Conservation (phyloP, 2,888 invertebrate genomes). For the Eupeodes luniger region DNA sequence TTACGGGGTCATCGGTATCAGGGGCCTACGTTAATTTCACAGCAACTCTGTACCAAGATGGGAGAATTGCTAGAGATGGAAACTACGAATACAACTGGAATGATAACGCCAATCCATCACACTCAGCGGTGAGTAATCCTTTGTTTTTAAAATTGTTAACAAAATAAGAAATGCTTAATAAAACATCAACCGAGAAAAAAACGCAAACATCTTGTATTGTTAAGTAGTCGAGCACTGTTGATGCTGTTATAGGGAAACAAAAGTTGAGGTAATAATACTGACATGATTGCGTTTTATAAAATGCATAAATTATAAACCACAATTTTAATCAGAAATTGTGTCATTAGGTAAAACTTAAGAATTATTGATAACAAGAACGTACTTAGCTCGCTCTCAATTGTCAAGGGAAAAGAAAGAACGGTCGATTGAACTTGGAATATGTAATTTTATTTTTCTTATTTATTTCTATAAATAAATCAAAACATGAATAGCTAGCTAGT, state of each 20-base stretch:
- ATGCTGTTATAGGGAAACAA: not conserved
- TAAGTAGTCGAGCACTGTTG: not conserved
- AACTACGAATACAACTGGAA: slow-evolving; percentile 86
- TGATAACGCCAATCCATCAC: slow-evolving; percentile 85
- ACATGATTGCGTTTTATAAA: slow-evolving; percentile 12
- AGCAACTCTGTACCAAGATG: slow-evolving; percentile 80
- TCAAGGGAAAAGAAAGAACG: not conserved
- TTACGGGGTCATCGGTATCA: slow-evolving; percentile 89
- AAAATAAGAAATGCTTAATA: not conserved
- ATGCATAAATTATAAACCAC: slow-evolving; percentile 6
- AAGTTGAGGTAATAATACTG: not conserved
- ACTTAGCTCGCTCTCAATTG: slow-evolving; percentile 1
- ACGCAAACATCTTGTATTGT: slow-evolving; percentile 9
- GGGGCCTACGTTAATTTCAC: slow-evolving; percentile 90
- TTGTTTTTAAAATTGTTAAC: slow-evolving; percentile 39
- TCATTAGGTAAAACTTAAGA: not conserved
- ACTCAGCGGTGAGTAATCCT: slow-evolving; percentile 77
- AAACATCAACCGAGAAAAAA: slow-evolving; percentile 35
- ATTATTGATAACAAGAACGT: slow-evolving; percentile 5
- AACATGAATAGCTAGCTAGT: slow-evolving; percentile 33
- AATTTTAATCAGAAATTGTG: not conserved
- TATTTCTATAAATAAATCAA: slow-evolving; percentile 6
- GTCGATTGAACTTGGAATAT: slow-evolving; percentile 50
- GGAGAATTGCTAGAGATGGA: slow-evolving; percentile 81
- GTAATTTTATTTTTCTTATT: slow-evolving; percentile 38